These are phyloP conservation scores for Rhamnusium bicolor DNA, from an alignment of 2,888 invertebrate species.

Conservation along the genomic window DNA sequence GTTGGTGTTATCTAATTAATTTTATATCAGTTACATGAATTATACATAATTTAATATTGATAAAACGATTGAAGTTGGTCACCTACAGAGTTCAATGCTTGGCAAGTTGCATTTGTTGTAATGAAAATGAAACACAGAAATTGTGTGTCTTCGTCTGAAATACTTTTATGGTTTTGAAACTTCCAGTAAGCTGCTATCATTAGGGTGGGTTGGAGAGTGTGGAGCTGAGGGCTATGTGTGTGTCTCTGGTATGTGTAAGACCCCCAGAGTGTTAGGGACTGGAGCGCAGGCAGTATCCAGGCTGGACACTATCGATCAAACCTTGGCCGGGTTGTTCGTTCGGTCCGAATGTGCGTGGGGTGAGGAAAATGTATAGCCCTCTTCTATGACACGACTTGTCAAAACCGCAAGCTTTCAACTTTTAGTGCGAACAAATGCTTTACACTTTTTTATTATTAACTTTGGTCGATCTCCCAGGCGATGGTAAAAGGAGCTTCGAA, in stretches of 20 bases:
- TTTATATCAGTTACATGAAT: no score
- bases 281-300: slow-evolving; percentile 61
- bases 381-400: slow-evolving; percentile 25
- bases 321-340: slow-evolving; percentile 62
- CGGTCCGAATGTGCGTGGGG: slow-evolving; percentile 61
- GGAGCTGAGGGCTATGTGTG: slow-evolving; percentile 51
- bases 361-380: slow-evolving; percentile 34
- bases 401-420: slow-evolving; percentile 34
- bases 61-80: neutral
- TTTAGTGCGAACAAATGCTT: slow-evolving; percentile 15
- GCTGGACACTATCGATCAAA: slow-evolving; percentile 70
- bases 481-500: neutral
- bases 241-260: slow-evolving; percentile 48
- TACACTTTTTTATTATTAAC: slow-evolving; percentile 3
- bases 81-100: neutral
- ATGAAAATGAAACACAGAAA: neutral
- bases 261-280: slow-evolving; percentile 6
- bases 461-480: neutral
- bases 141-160: slow-evolving; percentile 18
- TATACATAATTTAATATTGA: no score
- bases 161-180: slow-evolving; percentile 46
- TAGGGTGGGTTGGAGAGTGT: slow-evolving; percentile 41
- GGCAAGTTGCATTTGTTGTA: neutral
- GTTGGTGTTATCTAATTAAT: no score
- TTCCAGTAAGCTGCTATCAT: slow-evolving; percentile 35